Evolutionary conservation across 2,797 vertebrate species (phyloP), one percentile per base, ranked within the genome.

Genomic region (Meda fulgida): DNA sequence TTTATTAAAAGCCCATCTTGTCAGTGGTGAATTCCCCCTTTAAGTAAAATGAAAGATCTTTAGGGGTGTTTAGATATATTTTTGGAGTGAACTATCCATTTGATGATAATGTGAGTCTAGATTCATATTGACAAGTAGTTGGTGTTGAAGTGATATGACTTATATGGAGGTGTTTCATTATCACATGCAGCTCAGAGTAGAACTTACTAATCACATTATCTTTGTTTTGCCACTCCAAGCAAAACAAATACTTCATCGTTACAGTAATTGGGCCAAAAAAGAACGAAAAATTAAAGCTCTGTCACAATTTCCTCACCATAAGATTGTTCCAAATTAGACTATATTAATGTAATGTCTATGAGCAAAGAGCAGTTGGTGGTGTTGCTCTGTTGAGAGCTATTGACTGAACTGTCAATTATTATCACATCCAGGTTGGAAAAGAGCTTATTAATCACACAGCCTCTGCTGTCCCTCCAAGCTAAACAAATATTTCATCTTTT

Each of bases 191-290:
- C 60, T 78, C 40, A 38, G 53, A 78, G 73, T 46, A 66, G 51
- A 36, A 78, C 29, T 18, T 71, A 58, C 31, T 79, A 83, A 55
- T 75, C 69, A 73, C 18, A 19, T 16, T 48, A 26, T 31, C 46
- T 79, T 80, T 51, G 21, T 31, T 79, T 14, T 65, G 38, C 80
- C 46, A 69, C 5, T 51, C 70, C 81, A 86, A 78, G 69, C 60
- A 48, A 87, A 85, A 85, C 46, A 81, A 80, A 87, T 67, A 80
- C 40, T 43, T 86, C 11, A 43, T 29, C 36, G 67, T 51, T 75
- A 55, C 26, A 79, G 66, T 55, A 80, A 83, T 11, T 83, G 58
- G 14, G 76, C 29, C 66, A 60, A 63, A 16, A 51, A 63, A 65
- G 16, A 83, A 66, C 4, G 71, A 40, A 51, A 81, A 26, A 66